A percentile compares a stretch with the other conserved stretches of the same genome.
These are phyloP conservation scores for Athripsodes cinereus DNA, from an alignment of 2,888 invertebrate genomes.

Conservation along the genomic window DNA sequence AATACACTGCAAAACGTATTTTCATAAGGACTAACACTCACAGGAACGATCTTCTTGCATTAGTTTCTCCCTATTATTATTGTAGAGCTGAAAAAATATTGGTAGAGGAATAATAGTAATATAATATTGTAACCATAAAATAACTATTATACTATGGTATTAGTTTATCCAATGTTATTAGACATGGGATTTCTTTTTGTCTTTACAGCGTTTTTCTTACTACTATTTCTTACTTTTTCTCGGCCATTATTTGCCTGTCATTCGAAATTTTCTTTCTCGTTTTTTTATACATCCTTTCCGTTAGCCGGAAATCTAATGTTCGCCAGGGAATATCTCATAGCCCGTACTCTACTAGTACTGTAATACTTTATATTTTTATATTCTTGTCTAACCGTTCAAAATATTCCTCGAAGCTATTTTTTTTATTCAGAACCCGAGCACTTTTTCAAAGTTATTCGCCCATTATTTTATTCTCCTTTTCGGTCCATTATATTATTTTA, in stretches of 20 bases:
- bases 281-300: not conserved
- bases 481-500: too few species aligned
- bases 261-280: not conserved
- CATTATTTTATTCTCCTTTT: too few species aligned
- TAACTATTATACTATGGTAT: not conserved
- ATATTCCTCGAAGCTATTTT: too few species aligned
- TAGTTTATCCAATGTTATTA: not conserved
- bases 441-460: too few species aligned
- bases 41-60: too few species aligned
- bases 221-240: not conserved
- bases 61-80: too few species aligned
- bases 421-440: too few species aligned
- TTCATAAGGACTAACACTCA: too few species aligned
- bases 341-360: not conserved
- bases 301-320: conserved; percentile 2
- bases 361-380: not conserved
- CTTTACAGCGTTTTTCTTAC: not conserved
- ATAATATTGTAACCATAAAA: not conserved
- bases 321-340: not conserved
- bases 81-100: too few species aligned
- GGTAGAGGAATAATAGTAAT: too few species aligned
- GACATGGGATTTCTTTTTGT: not conserved
- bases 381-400: not conserved
- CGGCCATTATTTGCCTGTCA: not conserved
- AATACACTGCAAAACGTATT: too few species aligned